Base-by-base conservation (phyloP, 2,113 vertebrate species). In the Varanus komodoensis region DNA sequence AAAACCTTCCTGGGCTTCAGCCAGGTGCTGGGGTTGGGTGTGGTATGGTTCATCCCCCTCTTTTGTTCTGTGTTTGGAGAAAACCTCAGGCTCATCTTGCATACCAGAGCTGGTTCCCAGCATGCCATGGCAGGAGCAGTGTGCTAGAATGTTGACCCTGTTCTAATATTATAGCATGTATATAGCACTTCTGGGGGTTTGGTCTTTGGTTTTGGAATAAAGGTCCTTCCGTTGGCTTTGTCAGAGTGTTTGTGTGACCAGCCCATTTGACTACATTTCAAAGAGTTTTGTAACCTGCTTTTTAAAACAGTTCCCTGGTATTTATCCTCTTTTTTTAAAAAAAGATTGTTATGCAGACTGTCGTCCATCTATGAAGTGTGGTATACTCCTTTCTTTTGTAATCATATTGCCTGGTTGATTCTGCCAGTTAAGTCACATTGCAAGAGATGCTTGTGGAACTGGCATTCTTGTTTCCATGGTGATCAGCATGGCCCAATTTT, bases 381-480 rank as follows among this genome's bases (percentile, higher is more conserved):
- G 77, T 52, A 27, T 7, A 1, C 67, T 73, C 23, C 19, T 32
- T 77, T 54, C 57, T 57, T 67, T 50, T 82, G 23, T 82, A 82
- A 82, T 88, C 14, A 4, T 48, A 82, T 73, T 79, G 67, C 87
- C 27, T 19, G 19, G 81, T 44, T 44, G 38, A 29, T 29, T 4
- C 50, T 80, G 77, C 57, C 50, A 7, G 50, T 71, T 71, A 21
- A 67, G 75, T 80, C 27, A 73, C 34, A 17, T 80, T 81, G 75
- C n/a, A 86, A 44, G 54, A 90, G 67, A 81, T 86, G 77, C 50
- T 61, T 73, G 38, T 64, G 29, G 68, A 64, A 21, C 48, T 79
- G 38, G 73, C 4, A 29, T 85, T 85, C 67, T 71, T 86, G 75
- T 90, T 90, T 86, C 83, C 67, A 71, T 90, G 83, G 78, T 4